Evolutionary conservation across 2,797 vertebrate species (phyloP).

Genomic region (Phylloscopus collybita): DNA sequence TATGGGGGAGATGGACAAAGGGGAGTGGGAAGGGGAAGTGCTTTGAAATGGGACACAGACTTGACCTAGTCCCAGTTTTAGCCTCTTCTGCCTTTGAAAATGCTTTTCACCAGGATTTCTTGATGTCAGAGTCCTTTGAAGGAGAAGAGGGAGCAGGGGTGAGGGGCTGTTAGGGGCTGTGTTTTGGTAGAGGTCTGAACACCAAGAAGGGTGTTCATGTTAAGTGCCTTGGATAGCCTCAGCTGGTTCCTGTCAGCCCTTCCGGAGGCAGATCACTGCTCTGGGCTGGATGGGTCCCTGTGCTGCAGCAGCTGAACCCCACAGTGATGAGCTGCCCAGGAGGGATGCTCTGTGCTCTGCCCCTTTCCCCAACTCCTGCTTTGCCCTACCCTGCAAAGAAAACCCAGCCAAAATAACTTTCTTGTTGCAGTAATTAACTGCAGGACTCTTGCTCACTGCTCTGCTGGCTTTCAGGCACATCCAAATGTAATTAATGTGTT

Average conservation of each 20-base stretch:
- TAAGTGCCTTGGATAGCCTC: neutral
- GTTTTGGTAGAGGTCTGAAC: neutral
- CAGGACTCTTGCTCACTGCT: neutral
- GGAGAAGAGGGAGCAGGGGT: neutral
- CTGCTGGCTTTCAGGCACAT: slow-evolving; percentile 10
- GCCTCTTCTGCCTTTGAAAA: neutral
- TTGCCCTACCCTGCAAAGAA: neutral
- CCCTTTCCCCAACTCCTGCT: neutral
- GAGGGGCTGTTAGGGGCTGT: neutral
- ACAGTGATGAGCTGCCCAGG: rapidly evolving
- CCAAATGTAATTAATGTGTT: slow-evolving; percentile 60
- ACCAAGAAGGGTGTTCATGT: neutral
- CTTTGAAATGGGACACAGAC: neutral
- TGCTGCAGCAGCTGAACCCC: neutral
- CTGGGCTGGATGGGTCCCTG: neutral
- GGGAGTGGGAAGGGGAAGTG: neutral
- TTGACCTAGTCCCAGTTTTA: neutral
- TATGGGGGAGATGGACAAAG: neutral
- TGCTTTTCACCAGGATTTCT: neutral
- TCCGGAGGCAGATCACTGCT: neutral
- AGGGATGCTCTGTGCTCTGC: neutral
- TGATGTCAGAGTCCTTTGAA: neutral
- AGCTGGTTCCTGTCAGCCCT: neutral
- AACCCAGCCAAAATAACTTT: neutral
- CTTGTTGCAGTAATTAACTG: neutral